Base-by-base conservation (phyloP, 2,797 vertebrate genomes). In the Parauchenoglanis punctatus region DNA sequence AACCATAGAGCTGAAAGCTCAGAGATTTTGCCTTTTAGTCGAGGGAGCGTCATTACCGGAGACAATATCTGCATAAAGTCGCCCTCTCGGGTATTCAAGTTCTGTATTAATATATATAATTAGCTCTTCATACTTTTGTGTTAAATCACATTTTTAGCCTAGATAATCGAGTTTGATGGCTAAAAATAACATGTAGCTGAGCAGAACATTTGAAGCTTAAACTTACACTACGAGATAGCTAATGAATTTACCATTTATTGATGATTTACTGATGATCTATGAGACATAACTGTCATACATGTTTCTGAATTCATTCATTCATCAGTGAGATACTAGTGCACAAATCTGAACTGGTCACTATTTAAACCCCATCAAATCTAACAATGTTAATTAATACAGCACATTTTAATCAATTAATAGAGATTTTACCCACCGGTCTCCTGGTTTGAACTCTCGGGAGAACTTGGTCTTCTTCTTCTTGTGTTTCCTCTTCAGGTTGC, bases 391-490 rank as follows among this genome's bases (percentile, higher is more conserved):
- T 70, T 35, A 4, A 70, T n/a, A 49, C n/a, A 59, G 17, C 52
- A 54, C n/a, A 28, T 77, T 75, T 52, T 6, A 46, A 4, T 25
- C 40, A n/a, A 17, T 56, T 28, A 35, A 4, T 4, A 58, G 12
- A 46, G 7, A 15, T 25, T 40, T 23, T 3, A 40, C 90, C 89
- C 90, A 98, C 98, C 98, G 97, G 94, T 99, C 98, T 54, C 98
- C 98, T 0, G 97, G 97, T 90, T 98, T 99, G 92, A 99, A 98
- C 93, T 99, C 98, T 4, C 98, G 95, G 18, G 97, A 98, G 90
- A 98, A 96, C 92, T 99, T 99, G 13, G 96, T 98, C 94, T 98
- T 96, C 96, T 99, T 99, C 94, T 99, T 97, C 95, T 99, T 99
- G 95, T 99, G 98, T 89, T 99, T 99, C 85, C 97, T 95, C 93